Conservation (phyloP, 2,888 invertebrate species). For the Oeneis ivallda region DNA sequence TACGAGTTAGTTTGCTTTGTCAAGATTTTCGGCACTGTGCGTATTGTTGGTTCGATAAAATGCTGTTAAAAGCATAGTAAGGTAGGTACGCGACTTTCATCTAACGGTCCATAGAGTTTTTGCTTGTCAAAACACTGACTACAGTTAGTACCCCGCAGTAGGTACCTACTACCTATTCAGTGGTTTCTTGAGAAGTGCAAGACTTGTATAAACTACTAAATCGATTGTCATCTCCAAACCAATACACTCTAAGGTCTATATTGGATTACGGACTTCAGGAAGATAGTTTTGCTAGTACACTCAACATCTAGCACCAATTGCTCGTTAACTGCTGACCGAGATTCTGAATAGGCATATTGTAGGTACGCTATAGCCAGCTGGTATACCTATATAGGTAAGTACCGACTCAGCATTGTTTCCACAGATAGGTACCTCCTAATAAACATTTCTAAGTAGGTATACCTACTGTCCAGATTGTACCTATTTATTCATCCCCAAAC, state of each 20-base stretch:
- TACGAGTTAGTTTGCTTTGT: conserved; percentile 34
- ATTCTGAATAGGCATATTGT: conserved; percentile 24
- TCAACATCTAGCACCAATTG: conserved; percentile 30
- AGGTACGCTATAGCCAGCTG: not conserved
- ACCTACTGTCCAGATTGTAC: too few species aligned
- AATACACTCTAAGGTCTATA: conserved; percentile 33
- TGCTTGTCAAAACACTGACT: conserved; percentile 74
- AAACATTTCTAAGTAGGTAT: not conserved
- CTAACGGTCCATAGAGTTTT: conserved; percentile 69
- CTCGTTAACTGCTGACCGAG: conserved; percentile 29
- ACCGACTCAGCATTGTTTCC: not conserved
- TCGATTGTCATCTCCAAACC: conserved; percentile 48
- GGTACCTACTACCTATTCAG: conserved; percentile 45
- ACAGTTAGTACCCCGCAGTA: conserved; percentile 54
- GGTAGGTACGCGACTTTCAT: conserved; percentile 54
- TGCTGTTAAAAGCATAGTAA: conserved; percentile 40
- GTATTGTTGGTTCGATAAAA: conserved; percentile 22
- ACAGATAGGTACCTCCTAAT: not conserved
- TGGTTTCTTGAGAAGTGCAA: conserved; percentile 35
- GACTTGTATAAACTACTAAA: conserved; percentile 35
- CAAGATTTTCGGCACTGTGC: conserved; percentile 16
- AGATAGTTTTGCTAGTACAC: conserved; percentile 20
- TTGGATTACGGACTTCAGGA: conserved; percentile 20
- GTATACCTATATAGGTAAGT: too few species aligned
- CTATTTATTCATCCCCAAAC: too few species aligned